phyloP scores from a whole-genome alignment of 2,113 vertebrate species.

The Gopherus evgoodei region DNA sequence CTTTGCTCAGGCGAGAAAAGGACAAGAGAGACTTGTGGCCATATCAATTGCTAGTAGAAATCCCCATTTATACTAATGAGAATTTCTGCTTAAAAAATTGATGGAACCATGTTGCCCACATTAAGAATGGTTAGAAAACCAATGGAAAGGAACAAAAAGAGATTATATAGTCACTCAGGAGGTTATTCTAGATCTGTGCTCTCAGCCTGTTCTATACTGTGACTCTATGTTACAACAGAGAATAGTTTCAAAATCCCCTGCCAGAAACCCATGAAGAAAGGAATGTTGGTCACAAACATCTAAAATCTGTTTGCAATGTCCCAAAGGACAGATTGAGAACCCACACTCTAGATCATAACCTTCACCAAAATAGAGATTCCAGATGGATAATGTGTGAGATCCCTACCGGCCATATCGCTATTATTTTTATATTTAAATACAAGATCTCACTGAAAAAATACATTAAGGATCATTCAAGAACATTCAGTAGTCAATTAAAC shows the following conservation, averaged over 20 bases:
- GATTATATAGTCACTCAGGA: slow-evolving; percentile 26
- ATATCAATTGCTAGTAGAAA: slow-evolving; percentile 26
- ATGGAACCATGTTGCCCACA: slow-evolving; percentile 36
- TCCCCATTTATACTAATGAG: slow-evolving; percentile 27
- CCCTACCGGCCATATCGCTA: not conserved
- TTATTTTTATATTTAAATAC: not conserved
- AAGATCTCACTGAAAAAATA: not conserved
- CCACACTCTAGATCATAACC: not conserved
- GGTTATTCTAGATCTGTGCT: slow-evolving; percentile 2
- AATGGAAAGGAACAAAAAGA: slow-evolving; percentile 36
- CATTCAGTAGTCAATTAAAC: not conserved
- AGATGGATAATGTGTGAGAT: not conserved
- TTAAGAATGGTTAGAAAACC: slow-evolving; percentile 18
- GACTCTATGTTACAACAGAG: not conserved
- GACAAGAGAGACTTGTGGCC: not conserved
- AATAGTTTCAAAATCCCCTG: not conserved
- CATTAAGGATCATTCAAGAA: not conserved
- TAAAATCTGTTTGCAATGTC: not conserved
- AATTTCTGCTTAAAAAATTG: slow-evolving; percentile 44
- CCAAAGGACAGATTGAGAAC: not conserved
- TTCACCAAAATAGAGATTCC: not conserved
- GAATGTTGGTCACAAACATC: not conserved
- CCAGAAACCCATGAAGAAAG: not conserved
- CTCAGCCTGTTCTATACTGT: not conserved
- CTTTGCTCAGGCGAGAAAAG: not conserved